Evolutionary conservation across 2,113 vertebrate genomes (phyloP).

Genomic region (Calidris pugnax): DNA sequence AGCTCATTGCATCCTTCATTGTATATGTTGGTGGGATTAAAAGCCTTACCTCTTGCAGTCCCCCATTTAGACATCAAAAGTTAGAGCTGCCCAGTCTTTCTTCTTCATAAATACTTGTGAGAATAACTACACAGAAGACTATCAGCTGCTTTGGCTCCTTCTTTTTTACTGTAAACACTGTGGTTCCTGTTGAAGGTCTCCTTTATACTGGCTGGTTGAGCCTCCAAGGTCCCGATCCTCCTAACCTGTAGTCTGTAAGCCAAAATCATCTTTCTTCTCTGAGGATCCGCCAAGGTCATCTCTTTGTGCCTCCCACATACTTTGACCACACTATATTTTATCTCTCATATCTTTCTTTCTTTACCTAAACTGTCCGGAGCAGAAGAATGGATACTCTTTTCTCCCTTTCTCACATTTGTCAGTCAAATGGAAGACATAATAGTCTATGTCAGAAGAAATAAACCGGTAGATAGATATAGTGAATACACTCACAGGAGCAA

Average conservation of each 20-base stretch:
- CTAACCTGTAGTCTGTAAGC: neutral
- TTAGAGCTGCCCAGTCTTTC: neutral
- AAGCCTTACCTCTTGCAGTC: neutral
- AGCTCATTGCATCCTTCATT: neutral
- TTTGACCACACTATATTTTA: neutral
- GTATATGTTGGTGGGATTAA: neutral
- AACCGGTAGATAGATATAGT: neutral
- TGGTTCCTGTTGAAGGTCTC: neutral
- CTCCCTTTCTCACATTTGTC: neutral
- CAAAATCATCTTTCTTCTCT: neutral
- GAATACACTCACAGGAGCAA: neutral
- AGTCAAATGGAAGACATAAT: neutral
- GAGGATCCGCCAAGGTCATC: neutral
- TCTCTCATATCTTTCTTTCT: neutral
- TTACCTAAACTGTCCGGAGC: neutral
- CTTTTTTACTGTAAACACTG: neutral
- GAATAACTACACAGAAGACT: neutral
- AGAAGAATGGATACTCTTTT: neutral
- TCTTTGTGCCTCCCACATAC: neutral
- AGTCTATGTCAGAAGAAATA: neutral
- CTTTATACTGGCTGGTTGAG: neutral
- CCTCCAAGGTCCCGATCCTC: neutral
- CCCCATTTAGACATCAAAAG: neutral
- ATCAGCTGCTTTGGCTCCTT: neutral
- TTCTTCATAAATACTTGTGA: neutral